These are phyloP conservation scores for Lophochroa leadbeateri DNA, from an alignment of 2,113 vertebrate genomes.

Conservation along the genomic window DNA sequence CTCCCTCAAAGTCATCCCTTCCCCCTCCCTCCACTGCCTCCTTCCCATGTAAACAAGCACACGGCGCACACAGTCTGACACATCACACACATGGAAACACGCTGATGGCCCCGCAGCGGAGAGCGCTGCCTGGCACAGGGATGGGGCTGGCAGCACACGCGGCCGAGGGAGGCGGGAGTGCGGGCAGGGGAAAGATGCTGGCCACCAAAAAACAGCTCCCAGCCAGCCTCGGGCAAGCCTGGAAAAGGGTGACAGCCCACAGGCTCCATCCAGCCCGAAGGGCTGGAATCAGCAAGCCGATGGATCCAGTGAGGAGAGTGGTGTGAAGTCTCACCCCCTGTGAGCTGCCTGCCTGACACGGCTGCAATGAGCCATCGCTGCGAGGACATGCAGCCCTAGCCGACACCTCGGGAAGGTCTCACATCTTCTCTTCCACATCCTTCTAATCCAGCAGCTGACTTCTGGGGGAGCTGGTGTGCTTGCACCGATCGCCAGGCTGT, in stretches of 20 bases:
- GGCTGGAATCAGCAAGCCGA: not conserved
- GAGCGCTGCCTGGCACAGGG: slow-evolving; percentile 17
- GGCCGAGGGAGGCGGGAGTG: not conserved
- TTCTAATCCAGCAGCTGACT: not conserved
- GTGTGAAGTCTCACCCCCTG: not conserved
- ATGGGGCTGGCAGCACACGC: not conserved
- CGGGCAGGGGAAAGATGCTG: not conserved
- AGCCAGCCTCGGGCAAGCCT: not conserved
- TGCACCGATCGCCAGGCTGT: fast-evolving
- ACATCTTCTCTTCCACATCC: not conserved
- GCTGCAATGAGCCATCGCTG: not conserved
- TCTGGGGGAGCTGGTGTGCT: not conserved
- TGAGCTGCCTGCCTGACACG: not conserved
- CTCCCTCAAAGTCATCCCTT: slow-evolving; percentile 28
- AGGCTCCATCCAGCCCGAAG: not conserved
- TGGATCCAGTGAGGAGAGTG: not conserved
- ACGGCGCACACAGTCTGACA: slow-evolving; percentile 38
- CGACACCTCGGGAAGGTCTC: not conserved
- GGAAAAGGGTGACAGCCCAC: not conserved
- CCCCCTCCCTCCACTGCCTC: slow-evolving; percentile 16
- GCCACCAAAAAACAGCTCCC: not conserved
- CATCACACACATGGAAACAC: slow-evolving; percentile 45
- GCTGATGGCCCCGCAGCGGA: slow-evolving; percentile 10
- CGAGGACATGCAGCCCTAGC: not conserved
- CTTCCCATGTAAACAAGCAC: slow-evolving; percentile 47